Evolutionary conservation across 2,888 invertebrate genomes (phyloP).

Genomic region (Drosophila ochracea): DNA sequence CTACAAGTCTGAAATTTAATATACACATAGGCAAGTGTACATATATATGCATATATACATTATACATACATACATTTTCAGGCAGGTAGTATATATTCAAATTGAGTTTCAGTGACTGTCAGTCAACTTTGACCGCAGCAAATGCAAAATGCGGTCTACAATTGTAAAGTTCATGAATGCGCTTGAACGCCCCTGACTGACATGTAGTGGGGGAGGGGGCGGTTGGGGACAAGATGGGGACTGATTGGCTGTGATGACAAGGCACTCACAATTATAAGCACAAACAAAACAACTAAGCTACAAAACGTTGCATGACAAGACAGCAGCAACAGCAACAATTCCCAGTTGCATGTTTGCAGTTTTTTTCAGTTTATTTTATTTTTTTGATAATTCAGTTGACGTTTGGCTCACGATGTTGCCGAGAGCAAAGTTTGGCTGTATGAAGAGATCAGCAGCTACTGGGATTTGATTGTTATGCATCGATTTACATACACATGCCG

Average conservation of each 20-base stretch:
- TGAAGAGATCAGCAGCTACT: slow-evolving; percentile 54
- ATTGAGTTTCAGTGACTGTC: slow-evolving; percentile 60
- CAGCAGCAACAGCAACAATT: slow-evolving; percentile 36
- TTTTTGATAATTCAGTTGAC: slow-evolving; percentile 44
- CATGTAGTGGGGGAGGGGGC: slow-evolving; percentile 29
- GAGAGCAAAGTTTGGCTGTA: slow-evolving; percentile 20
- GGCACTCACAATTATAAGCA: slow-evolving; percentile 64
- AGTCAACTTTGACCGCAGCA: slow-evolving; percentile 76
- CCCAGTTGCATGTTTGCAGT: slow-evolving; percentile 69
- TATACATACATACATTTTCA: background rate
- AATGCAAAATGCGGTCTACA: slow-evolving; percentile 41
- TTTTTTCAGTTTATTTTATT: slow-evolving; percentile 18
- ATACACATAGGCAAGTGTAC: background rate
- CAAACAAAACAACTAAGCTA: slow-evolving; percentile 52
- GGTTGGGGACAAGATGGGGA: background rate
- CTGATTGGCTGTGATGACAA: slow-evolving; percentile 18
- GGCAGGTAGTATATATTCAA: slow-evolving; percentile 11
- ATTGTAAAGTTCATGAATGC: slow-evolving; percentile 58
- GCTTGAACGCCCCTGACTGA: slow-evolving; percentile 73
- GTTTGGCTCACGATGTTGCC: slow-evolving; percentile 48
- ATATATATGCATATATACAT: background rate
- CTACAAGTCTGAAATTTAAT: slow-evolving; percentile 21
- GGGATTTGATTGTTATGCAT: slow-evolving; percentile 62
- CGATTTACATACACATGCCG: slow-evolving; percentile 67
- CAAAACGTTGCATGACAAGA: slow-evolving; percentile 69